A percentile compares a stretch with the other conserved stretches of the same genome.
These are phyloP conservation scores for Pelecanoides urinatrix DNA, from an alignment of 2,113 vertebrate species.

Conservation along the genomic window DNA sequence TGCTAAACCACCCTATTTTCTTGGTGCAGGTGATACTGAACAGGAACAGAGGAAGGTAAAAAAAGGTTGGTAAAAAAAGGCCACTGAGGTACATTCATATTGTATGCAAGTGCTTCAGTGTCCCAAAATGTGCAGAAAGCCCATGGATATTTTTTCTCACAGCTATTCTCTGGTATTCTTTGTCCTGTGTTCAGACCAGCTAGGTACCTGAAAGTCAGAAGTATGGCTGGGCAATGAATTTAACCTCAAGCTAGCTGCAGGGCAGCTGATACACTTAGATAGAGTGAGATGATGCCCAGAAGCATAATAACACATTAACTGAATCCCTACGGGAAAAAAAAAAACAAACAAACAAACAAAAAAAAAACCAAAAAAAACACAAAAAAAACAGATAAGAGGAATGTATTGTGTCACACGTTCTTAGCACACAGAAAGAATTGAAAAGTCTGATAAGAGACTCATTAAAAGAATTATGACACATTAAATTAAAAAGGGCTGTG, in stretches of 20 bases:
- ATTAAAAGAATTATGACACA: background rate
- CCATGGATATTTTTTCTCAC: background rate
- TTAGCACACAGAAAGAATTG: background rate
- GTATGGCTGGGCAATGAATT: background rate
- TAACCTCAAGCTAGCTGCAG: background rate
- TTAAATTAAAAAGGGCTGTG: background rate
- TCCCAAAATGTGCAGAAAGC: background rate
- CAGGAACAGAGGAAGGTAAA: background rate
- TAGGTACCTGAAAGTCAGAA: background rate
- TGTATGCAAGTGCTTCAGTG: background rate
- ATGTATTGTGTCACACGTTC: background rate
- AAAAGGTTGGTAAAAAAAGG: background rate
- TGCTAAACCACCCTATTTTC: background rate
- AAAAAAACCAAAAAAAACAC: no score
- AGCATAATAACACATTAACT: background rate
- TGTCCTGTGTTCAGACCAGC: background rate
- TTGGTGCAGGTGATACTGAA: background rate
- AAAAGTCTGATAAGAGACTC: background rate
- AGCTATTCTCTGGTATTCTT: no score
- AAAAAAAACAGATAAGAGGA: fast-evolving
- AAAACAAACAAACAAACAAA: background rate
- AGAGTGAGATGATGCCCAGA: background rate
- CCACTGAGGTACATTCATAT: fast-evolving
- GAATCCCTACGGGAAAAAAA: background rate
- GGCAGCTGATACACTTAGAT: background rate